Base-by-base conservation (phyloP, 2,113 vertebrate genomes). In the Laterallus jamaicensis region DNA sequence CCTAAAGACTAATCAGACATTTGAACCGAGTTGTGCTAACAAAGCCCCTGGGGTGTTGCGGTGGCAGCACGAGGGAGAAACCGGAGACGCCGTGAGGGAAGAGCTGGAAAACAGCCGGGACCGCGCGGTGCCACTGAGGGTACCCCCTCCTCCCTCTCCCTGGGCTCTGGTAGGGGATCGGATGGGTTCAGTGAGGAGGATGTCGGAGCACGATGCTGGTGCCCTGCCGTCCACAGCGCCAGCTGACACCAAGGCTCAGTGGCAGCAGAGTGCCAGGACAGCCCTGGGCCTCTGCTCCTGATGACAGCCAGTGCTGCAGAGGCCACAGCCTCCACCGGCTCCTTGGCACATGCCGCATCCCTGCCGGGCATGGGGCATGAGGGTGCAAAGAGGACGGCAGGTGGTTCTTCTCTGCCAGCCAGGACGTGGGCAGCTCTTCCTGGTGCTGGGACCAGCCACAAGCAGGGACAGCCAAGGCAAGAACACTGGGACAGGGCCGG, bases 1-100 rank as follows among this genome's bases (percentile, higher is more conserved):
- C 97, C 97, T 98, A 96, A 98, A 96, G 95, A 97, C 98, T 98
- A 97, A 98, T 97, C 97, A 97, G 98, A 97, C 97, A 96, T 97
- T 91, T 96, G 98, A 97, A 98, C 96, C 6, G 24, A 82, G 96
- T 28, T 94, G 97, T 86, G 96, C 97, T 97, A 97, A 97, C 97
- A 97, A 93, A 98, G 90, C 92, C 95, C 86, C 77, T 1, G 5
- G 63, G 95, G 93, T 64, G 75, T 31, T 78, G 84, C 0, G 1
- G 92, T 50, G 26, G 68, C 69, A n/a, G 62, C 31, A 39, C 0
- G 11, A 74, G 71, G 75, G 63, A 67, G 67, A 93, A 82, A 86
- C n/a, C 55, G 14, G 79, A 93, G 81, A 70, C 0, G 6, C 56
- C 1, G 1, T 0, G 1, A 71, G 81, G 74, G 73, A 74, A 60